phyloP scores from a whole-genome alignment of 2,113 vertebrate species.

The Pedetes capensis region DNA sequence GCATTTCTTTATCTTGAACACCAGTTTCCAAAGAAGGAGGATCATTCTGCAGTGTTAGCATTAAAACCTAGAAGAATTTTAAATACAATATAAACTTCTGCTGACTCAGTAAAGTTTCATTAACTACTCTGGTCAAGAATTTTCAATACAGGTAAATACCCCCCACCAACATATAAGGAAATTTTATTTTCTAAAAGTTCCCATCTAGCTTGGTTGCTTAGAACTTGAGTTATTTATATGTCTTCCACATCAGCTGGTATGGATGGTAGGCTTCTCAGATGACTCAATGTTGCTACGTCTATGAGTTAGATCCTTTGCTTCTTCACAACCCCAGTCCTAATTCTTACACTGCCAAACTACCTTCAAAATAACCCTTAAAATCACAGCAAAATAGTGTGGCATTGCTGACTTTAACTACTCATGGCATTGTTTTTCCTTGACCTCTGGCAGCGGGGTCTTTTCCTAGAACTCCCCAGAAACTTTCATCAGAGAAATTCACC shows the following conservation, averaged over 20 bases:
- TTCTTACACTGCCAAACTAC: background rate
- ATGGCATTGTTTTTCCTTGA: background rate
- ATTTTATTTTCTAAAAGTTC: background rate
- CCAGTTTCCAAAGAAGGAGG: conserved; percentile 97
- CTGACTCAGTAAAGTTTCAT: background rate
- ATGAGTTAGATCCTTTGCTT: background rate
- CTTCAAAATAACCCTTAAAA: background rate
- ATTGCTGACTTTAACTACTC: background rate
- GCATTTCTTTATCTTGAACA: conserved; percentile 97
- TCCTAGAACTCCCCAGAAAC: background rate
- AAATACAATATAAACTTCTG: conserved; percentile 9
- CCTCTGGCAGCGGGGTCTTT: background rate
- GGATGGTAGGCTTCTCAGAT: background rate
- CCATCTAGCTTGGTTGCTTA: background rate
- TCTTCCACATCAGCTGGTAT: background rate
- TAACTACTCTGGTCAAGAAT: background rate
- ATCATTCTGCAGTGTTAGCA: conserved; percentile 98
- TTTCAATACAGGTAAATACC: background rate
- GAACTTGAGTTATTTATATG: background rate
- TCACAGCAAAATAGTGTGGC: background rate
- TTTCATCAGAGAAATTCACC: background rate
- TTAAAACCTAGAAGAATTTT: conserved; percentile 91
- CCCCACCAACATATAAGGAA: background rate
- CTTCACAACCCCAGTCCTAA: background rate
- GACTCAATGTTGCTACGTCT: background rate